Base-by-base conservation (phyloP, 2,888 invertebrate species). In the Lacanobia oleracea region DNA sequence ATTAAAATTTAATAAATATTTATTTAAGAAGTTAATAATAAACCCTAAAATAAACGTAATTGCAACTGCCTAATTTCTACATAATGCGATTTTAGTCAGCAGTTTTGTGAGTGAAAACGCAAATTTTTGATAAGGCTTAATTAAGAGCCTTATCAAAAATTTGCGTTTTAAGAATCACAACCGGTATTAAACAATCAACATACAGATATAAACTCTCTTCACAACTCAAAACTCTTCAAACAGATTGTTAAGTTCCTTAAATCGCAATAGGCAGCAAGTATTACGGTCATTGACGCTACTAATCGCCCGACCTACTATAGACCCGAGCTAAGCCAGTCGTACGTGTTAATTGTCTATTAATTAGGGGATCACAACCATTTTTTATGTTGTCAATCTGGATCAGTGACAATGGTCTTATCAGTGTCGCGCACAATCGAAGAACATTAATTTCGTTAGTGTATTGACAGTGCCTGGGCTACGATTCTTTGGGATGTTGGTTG, bases 341-440 rank as follows among this genome's bases (percentile, higher is more conserved):
- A 77, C 67, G 80, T 80, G 77, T 57, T 80, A 83, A 80, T 77
- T 53, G 68, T 50, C 67, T 68, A 74, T 83, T 83, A 82, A 77
- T 77, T 83, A 83, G 60, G 62, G 67, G 70, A 64, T 68, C 59
- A 18, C 66, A 16, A 48, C 74, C 70, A 82, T 80, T 79, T 84
- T 75, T 84, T 79, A 82, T 57, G 62, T 56, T 73, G 79, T 72
- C 79, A 76, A 67, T 73, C 68, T 73, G 59, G 60, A 62, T 27
- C 67, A 48, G 56, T 7, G 73, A 80, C 79, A 68, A 63, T 56
- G 70, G 54, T 53, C 27, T 61, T 72, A 78, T 75, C 69, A 51
- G 57, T 40, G 63, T 40, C 71, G 59, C 33, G 40, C 71, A 74
- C 66, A 67, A 74, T 71, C 43, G 51, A 16, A 65, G 66, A 48